Evolutionary conservation across 2,888 invertebrate species (phyloP).

Genomic region (Argyresthia albistria): DNA sequence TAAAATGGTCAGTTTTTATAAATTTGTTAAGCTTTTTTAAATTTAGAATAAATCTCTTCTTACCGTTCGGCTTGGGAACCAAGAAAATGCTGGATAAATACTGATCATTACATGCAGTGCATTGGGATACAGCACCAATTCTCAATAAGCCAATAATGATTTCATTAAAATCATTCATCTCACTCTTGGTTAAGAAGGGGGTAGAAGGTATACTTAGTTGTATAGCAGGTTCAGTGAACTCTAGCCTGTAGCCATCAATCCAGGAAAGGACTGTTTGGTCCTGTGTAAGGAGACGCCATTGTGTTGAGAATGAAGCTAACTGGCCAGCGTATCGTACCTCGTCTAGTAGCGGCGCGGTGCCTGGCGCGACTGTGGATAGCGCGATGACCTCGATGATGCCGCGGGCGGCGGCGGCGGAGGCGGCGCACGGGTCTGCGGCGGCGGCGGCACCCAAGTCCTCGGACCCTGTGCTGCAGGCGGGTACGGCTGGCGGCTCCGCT

Average conservation of each 20-base stretch:
- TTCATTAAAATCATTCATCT: not conserved
- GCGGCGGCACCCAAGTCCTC: slow-evolving; percentile 1
- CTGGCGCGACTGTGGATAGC: not conserved
- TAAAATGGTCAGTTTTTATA: not conserved
- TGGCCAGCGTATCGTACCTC: slow-evolving; percentile 10
- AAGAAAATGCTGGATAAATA: slow-evolving; percentile 1
- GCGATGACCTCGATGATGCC: not conserved
- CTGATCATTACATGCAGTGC: not conserved
- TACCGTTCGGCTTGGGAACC: not conserved
- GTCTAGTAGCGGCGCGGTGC: not conserved
- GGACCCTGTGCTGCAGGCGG: not conserved
- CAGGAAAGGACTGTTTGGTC: slow-evolving; percentile 11
- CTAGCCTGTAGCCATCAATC: slow-evolving; percentile 7
- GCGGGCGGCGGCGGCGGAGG: not conserved
- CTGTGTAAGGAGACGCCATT: slow-evolving; percentile 11
- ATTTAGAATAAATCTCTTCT: slow-evolving; percentile 1
- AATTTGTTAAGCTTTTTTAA: not conserved
- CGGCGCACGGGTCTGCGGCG: slow-evolving; percentile 1
- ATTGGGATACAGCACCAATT: not conserved
- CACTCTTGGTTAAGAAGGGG: not conserved
- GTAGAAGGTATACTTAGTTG: not conserved
- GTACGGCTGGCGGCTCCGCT: slow-evolving; percentile 7
- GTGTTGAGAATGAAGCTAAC: slow-evolving; percentile 5
- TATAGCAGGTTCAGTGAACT: not conserved
- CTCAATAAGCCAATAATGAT: not conserved